These are phyloP conservation scores for Pedionomus torquatus DNA, from an alignment of 2,113 vertebrate genomes.

Conservation along the genomic window DNA sequence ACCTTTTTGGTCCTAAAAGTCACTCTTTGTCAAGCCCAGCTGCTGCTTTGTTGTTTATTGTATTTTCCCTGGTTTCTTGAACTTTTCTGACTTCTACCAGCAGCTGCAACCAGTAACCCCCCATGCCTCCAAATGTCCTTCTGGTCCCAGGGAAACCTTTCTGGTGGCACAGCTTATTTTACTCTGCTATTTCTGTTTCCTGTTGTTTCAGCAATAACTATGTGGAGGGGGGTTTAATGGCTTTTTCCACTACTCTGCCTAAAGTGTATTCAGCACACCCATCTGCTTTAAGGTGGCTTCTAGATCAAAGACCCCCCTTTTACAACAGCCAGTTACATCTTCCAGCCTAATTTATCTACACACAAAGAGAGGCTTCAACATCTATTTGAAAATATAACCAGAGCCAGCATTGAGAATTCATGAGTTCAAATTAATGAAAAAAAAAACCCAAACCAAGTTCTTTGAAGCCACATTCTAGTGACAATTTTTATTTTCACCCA, in stretches of 20 bases:
- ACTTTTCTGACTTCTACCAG: not conserved
- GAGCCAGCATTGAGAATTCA: not conserved
- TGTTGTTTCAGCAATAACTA: slow-evolving; percentile 34
- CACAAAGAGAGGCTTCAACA: not conserved
- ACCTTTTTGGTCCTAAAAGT: not conserved
- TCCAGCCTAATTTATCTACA: not conserved
- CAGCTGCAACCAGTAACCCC: not conserved
- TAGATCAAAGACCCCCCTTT: not conserved
- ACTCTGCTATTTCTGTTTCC: slow-evolving; percentile 34
- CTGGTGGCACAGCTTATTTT: not conserved
- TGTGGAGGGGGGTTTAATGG: slow-evolving; percentile 4
- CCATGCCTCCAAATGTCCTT: not conserved
- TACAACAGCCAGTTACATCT: not conserved
- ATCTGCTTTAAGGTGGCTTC: not conserved
- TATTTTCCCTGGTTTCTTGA: not conserved
- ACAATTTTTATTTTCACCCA: not conserved
- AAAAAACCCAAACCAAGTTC: not conserved
- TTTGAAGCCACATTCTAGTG: not conserved
- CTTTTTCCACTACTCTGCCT: slow-evolving; percentile 12
- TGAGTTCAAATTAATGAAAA: not conserved
- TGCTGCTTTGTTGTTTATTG: not conserved
- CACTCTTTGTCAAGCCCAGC: not conserved
- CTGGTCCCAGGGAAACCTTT: not conserved
- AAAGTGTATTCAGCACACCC: not conserved
- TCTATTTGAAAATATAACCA: not conserved